Percentiles rank a stretch among this genome's conserved stretches.
Conservation (phyloP, 2,113 vertebrate species). For the Notothenia coriiceps region DNA sequence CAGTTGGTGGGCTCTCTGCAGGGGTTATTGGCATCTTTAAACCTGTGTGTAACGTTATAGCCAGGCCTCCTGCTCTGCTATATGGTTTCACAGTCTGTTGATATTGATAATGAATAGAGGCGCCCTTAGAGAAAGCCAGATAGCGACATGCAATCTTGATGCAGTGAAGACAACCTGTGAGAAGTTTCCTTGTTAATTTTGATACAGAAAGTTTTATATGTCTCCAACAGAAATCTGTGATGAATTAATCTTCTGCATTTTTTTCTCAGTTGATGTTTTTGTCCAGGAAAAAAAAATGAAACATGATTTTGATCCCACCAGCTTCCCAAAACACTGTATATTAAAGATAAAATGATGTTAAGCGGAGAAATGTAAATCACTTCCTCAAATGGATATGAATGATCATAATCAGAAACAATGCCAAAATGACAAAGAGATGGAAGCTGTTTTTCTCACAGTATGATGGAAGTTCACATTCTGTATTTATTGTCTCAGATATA, state of each 20-base stretch:
- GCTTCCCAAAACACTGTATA: neutral
- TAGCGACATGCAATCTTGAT: slow-evolving; percentile 9
- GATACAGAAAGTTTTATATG: neutral
- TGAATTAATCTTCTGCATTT: neutral
- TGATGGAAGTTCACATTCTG: slow-evolving; percentile 38
- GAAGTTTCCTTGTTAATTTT: slow-evolving; percentile 20
- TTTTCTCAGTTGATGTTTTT: neutral
- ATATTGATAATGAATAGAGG: slow-evolving; percentile 59
- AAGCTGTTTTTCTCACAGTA: neutral
- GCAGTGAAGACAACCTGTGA: neutral
- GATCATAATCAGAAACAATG: too few species aligned
- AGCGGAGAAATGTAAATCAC: neutral
- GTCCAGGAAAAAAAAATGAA: neutral
- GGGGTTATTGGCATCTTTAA: slow-evolving; percentile 69
- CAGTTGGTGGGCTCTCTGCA: slow-evolving; percentile 56
- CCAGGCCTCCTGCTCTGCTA: slow-evolving; percentile 7
- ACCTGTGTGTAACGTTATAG: slow-evolving; percentile 54
- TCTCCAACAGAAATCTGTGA: neutral
- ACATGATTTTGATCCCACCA: neutral
- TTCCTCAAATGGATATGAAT: slow-evolving; percentile 5
- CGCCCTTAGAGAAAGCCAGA: slow-evolving; percentile 10
- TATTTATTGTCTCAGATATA: slow-evolving; percentile 43
- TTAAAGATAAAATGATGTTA: neutral
- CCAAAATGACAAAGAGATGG: neutral
- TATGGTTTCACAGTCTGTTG: slow-evolving; percentile 47